Evolutionary conservation across 1,140 invertebrate species (phyloP), one percentile per base, ranked within the genome.

Genomic region (Drosophila pallidifrons): DNA sequence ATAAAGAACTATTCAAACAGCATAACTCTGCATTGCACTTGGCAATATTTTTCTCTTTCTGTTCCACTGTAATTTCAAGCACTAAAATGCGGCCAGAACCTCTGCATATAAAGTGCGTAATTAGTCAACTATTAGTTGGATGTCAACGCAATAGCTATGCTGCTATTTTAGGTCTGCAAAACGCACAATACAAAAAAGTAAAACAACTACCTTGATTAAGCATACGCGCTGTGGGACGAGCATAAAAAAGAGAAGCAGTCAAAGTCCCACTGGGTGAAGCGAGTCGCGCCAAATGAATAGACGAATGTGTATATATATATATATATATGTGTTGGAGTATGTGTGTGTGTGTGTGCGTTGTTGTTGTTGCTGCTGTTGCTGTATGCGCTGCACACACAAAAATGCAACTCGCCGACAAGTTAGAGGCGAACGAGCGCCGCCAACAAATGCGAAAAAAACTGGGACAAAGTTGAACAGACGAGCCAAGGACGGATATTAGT

Each of bases 401-500:
- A 89, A 89, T 89, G 85, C 85, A 85, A 75, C 85, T 76, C 83
- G 63, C 70, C 75, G 75, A 75, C 86, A 89, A 89, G 81, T 78
- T 80, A 85, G 75, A 86, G 77, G 81, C 82, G 82, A 88, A 88
- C 61, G 64, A 77, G 85, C 85, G 85, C 85, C 85, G 88, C 88
- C 91, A 92, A 92, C 91, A 91, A 92, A 92, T 90, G 91, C 86
- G 82, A 91, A 86, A 73, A 73, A 91, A 92, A 92, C 85, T 92
- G 79, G 91, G 91, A 92, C 91, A 92, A 92, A 92, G 91, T 92
- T 92, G 91, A 92, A 92, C 92, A 92, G 90, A 92, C 91, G 87
- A 92, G 90, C 91, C 91, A 92, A 92, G 91, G 91, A 92, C 91
- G 91, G 91, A 91, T 91, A 92, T 91, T 92, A 91, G 91, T 91